phyloP scores from a whole-genome alignment of 2,113 vertebrate species.

The Chaenocephalus aceratus region DNA sequence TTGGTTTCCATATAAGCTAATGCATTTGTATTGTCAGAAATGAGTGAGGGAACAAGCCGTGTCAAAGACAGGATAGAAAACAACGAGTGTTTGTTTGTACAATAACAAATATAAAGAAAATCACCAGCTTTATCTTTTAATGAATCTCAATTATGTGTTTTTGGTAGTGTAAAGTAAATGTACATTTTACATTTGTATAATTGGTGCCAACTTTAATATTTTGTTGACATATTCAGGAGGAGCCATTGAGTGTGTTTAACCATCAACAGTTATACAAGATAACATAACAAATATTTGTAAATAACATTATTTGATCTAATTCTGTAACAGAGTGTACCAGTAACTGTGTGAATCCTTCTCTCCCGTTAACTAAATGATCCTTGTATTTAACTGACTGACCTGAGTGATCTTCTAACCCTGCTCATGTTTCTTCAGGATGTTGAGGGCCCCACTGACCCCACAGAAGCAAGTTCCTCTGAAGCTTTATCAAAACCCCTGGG shows the following conservation, averaged over 20 bases:
- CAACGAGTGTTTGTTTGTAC: not conserved
- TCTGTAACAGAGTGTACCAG: slow-evolving; percentile 25
- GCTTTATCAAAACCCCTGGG: slow-evolving; percentile 55
- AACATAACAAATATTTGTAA: not conserved
- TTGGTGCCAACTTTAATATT: too few species aligned
- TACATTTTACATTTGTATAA: too few species aligned
- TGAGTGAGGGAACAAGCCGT: too few species aligned
- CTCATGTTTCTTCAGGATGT: slow-evolving; percentile 74
- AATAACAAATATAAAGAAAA: not conserved
- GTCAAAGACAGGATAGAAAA: too few species aligned
- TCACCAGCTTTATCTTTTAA: not conserved
- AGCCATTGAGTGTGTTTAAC: not conserved
- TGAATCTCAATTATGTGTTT: not conserved
- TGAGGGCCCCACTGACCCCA: slow-evolving; percentile 37
- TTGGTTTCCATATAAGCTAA: not conserved
- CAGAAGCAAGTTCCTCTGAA: slow-evolving; percentile 60
- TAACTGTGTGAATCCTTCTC: slow-evolving; percentile 28
- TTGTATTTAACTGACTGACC: slow-evolving; percentile 31
- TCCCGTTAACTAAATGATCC: slow-evolving; percentile 1
- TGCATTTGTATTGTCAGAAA: too few species aligned
- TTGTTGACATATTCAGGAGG: not conserved
- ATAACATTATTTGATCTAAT: slow-evolving; percentile 37
- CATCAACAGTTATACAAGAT: not conserved
- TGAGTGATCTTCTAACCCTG: slow-evolving; percentile 65
- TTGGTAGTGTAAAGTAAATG: too few species aligned